Evolutionary conservation across 2,888 invertebrate species (phyloP).

Genomic region (Eupithecia centaureata): DNA sequence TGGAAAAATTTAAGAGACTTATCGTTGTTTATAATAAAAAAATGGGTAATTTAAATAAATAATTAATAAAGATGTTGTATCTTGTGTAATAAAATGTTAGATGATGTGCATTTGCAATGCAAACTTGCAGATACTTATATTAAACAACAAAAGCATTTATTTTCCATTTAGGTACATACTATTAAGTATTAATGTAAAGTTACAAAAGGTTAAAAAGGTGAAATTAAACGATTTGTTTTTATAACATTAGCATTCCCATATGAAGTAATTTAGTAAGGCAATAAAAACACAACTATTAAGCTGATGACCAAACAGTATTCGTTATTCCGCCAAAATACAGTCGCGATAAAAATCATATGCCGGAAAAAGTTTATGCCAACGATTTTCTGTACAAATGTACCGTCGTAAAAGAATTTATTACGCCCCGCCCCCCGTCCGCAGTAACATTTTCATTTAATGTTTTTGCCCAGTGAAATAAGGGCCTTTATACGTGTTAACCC

Average conservation of each 20-base stretch:
- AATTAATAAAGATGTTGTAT: too few species aligned
- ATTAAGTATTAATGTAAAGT: too few species aligned
- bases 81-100: too few species aligned
- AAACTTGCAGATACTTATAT: too few species aligned
- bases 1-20: constrained; percentile 2
- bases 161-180: too few species aligned
- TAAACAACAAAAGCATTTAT: background rate
- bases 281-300: constrained; percentile 29
- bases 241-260: background rate
- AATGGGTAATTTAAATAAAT: constrained; percentile 11
- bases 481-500: constrained; percentile 66
- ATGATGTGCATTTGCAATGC: too few species aligned
- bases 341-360: constrained; percentile 42
- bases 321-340: constrained; percentile 24
- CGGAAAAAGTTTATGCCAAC: constrained; percentile 44
- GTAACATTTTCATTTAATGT: constrained; percentile 73
- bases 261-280: constrained; percentile 14
- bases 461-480: constrained; percentile 66
- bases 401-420: constrained; percentile 57
- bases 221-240: background rate
- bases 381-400: constrained; percentile 44
- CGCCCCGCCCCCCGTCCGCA: constrained; percentile 58
- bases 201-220: background rate
- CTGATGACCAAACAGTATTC: constrained; percentile 31
- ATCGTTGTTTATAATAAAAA: constrained; percentile 16